Base-by-base conservation (phyloP, 2,113 vertebrate genomes). In the Chloebia gouldiae region DNA sequence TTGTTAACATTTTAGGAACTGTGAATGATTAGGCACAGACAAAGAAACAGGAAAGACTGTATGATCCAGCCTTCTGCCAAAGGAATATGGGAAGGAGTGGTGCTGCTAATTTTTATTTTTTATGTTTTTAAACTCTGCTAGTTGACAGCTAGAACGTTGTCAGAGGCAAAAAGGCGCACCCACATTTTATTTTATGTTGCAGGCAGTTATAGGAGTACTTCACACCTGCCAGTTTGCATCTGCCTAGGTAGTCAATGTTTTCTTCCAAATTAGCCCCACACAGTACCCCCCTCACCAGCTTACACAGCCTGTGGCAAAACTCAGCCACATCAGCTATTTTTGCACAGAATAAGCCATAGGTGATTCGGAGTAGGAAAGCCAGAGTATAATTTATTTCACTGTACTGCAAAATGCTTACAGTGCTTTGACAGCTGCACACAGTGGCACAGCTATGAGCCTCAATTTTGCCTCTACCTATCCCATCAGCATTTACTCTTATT, bases 201-300 rank as follows among this genome's bases (percentile, higher is more conserved):
- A 73, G 71, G 92, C 88, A 83, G 59, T 81, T 86, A 79, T 64
- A 88, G 76, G 54, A 93, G 86, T 93, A 94, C 47, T 96, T 96
- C 83, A 81, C 95, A 95, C 91, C 95, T 96, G 96, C 91, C 96
- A 95, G 68, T 83, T 94, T 88, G 72, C 91, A 95, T 95, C 94
- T 93, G 51, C 60, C 47, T 33, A 71, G 65, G 68, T 60, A 56
- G 13, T 78, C 45, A 50, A 10, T n/a, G 51, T 47, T 92, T 72
- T 51, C 82, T 59, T 90, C 91, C 2, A 11, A 40, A 83, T 78
- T 31, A 95, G 86, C 60, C 86, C 86, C 72, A 71, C 17, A 8
- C 54, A 39, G 33, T 33, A 27, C 47, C 39, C 37, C 49, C 44
- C 69, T 71, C 91, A 39, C 33, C 69, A 75, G 71, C 59, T 83